Percentiles rank a stretch among this genome's conserved stretches.
phyloP scores from a whole-genome alignment of 2,888 invertebrate genomes.

The Cerceris ruficornis region DNA sequence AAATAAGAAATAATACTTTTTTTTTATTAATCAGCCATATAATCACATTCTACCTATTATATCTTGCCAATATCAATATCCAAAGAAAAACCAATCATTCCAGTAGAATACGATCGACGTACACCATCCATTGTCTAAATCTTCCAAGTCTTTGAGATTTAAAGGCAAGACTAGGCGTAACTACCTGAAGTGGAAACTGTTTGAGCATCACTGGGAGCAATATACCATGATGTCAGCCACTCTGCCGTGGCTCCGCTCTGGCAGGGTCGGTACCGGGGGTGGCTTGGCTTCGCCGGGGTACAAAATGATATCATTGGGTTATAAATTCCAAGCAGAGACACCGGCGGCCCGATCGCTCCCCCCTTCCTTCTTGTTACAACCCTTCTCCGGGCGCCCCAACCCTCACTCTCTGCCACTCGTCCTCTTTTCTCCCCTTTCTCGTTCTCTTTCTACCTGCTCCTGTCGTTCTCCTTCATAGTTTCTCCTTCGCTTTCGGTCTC shows the following conservation, averaged over 20 bases:
- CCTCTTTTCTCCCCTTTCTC: slow-evolving; percentile 81
- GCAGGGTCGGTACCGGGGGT: slow-evolving; percentile 72
- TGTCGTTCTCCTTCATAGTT: slow-evolving; percentile 52
- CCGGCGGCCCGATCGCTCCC: slow-evolving; percentile 75
- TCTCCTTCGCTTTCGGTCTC: slow-evolving; percentile 60
- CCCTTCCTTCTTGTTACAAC: slow-evolving; percentile 73
- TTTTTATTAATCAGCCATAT: no score
- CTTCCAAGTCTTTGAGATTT: slow-evolving; percentile 61
- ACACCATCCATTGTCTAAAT: slow-evolving; percentile 19
- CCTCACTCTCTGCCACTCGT: slow-evolving; percentile 85
- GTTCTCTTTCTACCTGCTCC: slow-evolving; percentile 81
- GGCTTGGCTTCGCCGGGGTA: slow-evolving; percentile 78
- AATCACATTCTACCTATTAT: neutral
- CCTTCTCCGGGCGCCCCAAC: slow-evolving; percentile 68
- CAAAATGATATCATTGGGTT: slow-evolving; percentile 82
- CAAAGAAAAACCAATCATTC: neutral
- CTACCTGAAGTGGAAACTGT: slow-evolving; percentile 70
- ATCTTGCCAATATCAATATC: neutral
- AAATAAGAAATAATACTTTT: no score
- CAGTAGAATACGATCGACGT: neutral
- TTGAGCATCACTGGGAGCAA: slow-evolving; percentile 80
- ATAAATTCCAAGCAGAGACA: slow-evolving; percentile 81
- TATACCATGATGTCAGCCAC: slow-evolving; percentile 80
- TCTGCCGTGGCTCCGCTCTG: slow-evolving; percentile 72
- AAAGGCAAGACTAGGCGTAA: slow-evolving; percentile 47